These are phyloP conservation scores for Microtus pennsylvanicus DNA, from an alignment of 2,113 vertebrate species.

Conservation along the genomic window DNA sequence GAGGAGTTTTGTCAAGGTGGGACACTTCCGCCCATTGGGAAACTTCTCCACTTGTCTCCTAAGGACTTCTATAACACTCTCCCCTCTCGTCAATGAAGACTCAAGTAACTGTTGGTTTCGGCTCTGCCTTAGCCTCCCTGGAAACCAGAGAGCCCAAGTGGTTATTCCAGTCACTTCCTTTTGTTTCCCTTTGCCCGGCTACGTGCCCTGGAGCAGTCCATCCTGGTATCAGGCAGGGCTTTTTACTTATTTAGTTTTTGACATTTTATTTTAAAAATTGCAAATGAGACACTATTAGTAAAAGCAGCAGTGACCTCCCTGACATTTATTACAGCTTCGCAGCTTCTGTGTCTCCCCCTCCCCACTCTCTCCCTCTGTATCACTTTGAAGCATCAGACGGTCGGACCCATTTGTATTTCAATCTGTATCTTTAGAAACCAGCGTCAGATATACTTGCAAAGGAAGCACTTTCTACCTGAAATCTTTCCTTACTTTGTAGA, in stretches of 20 bases:
- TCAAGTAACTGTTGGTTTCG: not conserved
- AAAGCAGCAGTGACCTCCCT: not conserved
- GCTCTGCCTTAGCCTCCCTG: not conserved
- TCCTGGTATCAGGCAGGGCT: not conserved
- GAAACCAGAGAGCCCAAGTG: not conserved
- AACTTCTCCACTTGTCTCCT: not conserved
- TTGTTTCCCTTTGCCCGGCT: not conserved
- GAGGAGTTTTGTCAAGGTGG: not conserved
- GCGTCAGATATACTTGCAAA: not conserved
- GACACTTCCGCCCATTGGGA: not conserved
- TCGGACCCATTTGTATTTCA: not conserved
- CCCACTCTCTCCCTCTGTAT: not conserved
- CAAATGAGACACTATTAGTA: not conserved
- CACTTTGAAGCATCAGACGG: not conserved
- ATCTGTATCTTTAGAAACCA: constrained; percentile 8
- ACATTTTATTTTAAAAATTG: not conserved
- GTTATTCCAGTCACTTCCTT: not conserved
- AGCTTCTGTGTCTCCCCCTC: not conserved
- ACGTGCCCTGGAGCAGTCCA: not conserved
- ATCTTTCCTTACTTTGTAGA: not conserved
- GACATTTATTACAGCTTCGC: not conserved
- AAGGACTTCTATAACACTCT: not conserved
- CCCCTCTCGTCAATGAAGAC: not conserved
- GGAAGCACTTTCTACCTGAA: not conserved
- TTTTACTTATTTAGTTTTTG: not conserved